Conservation (phyloP, 2,888 invertebrate genomes). For the Pristionchus mayeri region DNA sequence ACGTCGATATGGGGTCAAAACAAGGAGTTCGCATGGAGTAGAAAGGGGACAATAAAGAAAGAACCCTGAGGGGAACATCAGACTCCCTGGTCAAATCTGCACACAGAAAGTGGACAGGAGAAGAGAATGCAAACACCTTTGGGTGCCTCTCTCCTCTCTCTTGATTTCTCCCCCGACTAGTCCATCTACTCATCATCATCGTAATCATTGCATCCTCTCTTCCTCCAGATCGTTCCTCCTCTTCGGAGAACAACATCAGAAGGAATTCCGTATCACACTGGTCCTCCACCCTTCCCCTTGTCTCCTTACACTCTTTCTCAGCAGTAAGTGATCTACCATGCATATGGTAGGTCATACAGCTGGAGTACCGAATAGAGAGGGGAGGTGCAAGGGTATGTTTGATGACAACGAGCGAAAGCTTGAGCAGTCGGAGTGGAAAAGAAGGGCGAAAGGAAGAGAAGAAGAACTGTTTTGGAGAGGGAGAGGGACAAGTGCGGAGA, state of each 20-base stretch:
- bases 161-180: conserved; percentile 28
- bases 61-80: conserved; percentile 29
- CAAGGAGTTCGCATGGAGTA: background rate
- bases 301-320: background rate
- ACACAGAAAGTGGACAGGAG: conserved; percentile 26
- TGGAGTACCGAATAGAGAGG: background rate
- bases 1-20: background rate
- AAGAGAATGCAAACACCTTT: conserved; percentile 36
- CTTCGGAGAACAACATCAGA: background rate
- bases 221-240: background rate
- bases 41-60: background rate
- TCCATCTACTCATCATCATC: conserved; percentile 23
- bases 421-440: conserved; percentile 15
- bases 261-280: background rate
- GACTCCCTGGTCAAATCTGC: conserved; percentile 30
- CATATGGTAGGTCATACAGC: conserved; percentile 16
- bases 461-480: conserved; percentile 27
- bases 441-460: conserved; percentile 22
- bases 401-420: conserved; percentile 20
- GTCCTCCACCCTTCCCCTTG: background rate
- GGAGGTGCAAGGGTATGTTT: conserved; percentile 22
- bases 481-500: too few species aligned
- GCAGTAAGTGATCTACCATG: background rate
- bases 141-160: background rate
- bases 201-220: background rate